Base-by-base conservation (phyloP, 1,140 invertebrate species). In the Zaprionus ornatus region DNA sequence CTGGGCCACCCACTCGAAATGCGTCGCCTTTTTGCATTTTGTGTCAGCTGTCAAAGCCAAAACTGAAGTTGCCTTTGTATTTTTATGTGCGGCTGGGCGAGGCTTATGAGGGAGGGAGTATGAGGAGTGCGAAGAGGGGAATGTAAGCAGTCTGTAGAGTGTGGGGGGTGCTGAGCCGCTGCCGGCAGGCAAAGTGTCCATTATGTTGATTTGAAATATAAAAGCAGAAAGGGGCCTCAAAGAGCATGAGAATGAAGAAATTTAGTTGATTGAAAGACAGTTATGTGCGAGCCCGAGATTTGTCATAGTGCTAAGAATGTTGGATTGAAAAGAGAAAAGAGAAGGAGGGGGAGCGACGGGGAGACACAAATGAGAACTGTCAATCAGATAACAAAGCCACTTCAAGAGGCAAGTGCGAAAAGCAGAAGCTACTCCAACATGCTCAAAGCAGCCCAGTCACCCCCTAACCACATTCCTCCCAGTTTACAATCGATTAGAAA, bases 191-290 rank as follows among this genome's bases (percentile, higher is more conserved):
- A 88, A 88, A 88, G 81, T 88, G 85, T 88, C 85, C 85, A 88
- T 88, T 88, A 88, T 88, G 85, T 82, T 88, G 85, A 88, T 88
- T 88, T 88, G 85, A 90, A 88, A 85, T 79, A 85, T 90, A 85
- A 90, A 88, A 90, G 81, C 81, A 76, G 40, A 74, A 79, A 73
- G 63, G 72, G 79, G 77, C 67, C 83, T 80, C 83, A 77, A 85
- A 87, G 69, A 82, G 48, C 9, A 55, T 13, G 50, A 52, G 56
- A 70, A 27, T 29, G 17, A 45, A 75, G 54, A 73, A 78, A 87
- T 88, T 76, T 88, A 84, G 74, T 79, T 88, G 85, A 90, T 88
- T 88, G 84, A 90, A 90, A 68, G 85, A 81, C 84, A 84, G 80
- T 90, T 74, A 78, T 67, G 68, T 72, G 37, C 21, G 64, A 67